phyloP scores from a whole-genome alignment of 2,888 invertebrate genomes.

The Tachystola acroxantha region DNA sequence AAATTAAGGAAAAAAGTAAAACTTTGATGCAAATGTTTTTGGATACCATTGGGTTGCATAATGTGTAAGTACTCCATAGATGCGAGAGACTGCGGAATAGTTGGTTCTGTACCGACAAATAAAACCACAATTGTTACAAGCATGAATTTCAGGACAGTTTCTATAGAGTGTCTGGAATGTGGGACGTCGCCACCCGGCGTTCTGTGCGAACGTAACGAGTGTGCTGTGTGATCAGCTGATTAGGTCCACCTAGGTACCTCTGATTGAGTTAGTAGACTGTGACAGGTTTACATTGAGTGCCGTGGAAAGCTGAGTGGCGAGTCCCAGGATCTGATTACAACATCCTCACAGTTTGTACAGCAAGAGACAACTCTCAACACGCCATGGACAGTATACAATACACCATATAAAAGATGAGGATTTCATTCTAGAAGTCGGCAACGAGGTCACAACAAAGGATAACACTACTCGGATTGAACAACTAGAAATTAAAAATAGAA shows the following conservation, averaged over 20 bases:
- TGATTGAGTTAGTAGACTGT: too few species aligned
- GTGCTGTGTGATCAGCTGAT: conserved; percentile 2
- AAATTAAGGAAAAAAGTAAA: conserved; percentile 37
- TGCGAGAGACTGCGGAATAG: conserved; percentile 73
- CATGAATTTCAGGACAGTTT: conserved; percentile 35
- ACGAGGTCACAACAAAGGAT: conserved; percentile 41
- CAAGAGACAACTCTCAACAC: conserved; percentile 27
- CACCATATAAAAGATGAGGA: conserved; percentile 43
- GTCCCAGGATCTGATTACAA: conserved; percentile 6
- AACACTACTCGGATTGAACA: conserved; percentile 58
- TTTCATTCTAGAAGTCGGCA: conserved; percentile 46
- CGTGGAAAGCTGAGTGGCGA: conserved; percentile 11
- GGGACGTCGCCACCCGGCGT: conserved; percentile 15
- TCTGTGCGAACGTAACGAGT: conserved; percentile 4
- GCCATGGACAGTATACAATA: conserved; percentile 37
- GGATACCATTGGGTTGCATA: conserved; percentile 75
- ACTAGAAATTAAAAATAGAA: conserved; percentile 44
- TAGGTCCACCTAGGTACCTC: too few species aligned
- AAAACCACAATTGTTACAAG: conserved; percentile 71
- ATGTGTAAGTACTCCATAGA: conserved; percentile 76
- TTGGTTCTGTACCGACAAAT: conserved; percentile 74
- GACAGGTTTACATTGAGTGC: too few species aligned
- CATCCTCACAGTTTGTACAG: conserved; percentile 18
- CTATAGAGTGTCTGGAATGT: conserved; percentile 15
- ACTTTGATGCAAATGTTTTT: conserved; percentile 55